A percentile compares a stretch with the other conserved stretches of the same genome.
These are phyloP conservation scores for Hirundichthys speculiger DNA, from an alignment of 2,113 vertebrate genomes.

Conservation along the genomic window DNA sequence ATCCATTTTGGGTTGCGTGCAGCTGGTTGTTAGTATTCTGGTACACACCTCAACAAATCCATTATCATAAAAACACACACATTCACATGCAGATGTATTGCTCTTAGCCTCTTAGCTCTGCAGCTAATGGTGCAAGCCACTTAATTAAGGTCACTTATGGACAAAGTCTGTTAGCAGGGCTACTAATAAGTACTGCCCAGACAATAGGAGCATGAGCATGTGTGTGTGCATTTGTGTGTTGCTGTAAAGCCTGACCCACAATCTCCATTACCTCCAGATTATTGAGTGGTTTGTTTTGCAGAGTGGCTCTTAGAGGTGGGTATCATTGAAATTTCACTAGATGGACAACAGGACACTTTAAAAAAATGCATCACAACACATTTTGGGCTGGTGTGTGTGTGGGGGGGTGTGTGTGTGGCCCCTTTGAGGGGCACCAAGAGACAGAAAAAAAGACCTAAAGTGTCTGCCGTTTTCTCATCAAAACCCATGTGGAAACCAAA, in stretches of 20 bases:
- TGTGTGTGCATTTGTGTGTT: slow-evolving; percentile 72
- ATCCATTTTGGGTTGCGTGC: slow-evolving; percentile 55
- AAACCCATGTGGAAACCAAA: slow-evolving; percentile 69
- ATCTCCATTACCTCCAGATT: slow-evolving; percentile 76
- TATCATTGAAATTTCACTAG: slow-evolving; percentile 72
- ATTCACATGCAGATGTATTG: slow-evolving; percentile 77
- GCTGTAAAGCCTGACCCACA: slow-evolving; percentile 73
- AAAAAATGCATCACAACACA: slow-evolving; percentile 67
- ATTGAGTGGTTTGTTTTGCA: slow-evolving; percentile 82
- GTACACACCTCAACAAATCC: slow-evolving; percentile 72
- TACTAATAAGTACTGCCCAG: slow-evolving; percentile 74
- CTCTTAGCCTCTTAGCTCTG: slow-evolving; percentile 73
- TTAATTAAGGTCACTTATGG: slow-evolving; percentile 82
- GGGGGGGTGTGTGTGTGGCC: slow-evolving; percentile 60
- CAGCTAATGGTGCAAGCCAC: slow-evolving; percentile 77
- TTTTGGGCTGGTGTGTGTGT: slow-evolving; percentile 43
- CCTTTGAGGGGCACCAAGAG: slow-evolving; percentile 41
- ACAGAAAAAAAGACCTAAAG: slow-evolving; percentile 39
- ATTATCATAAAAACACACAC: slow-evolving; percentile 78
- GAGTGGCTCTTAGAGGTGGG: slow-evolving; percentile 72
- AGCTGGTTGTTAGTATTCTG: slow-evolving; percentile 70
- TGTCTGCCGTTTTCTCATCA: slow-evolving; percentile 57
- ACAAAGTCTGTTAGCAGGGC: slow-evolving; percentile 75
- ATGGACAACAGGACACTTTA: slow-evolving; percentile 71
- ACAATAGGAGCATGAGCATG: slow-evolving; percentile 60